Evolutionary conservation across 2,888 invertebrate species (phyloP), one percentile per base, ranked within the genome.

Genomic region (Alviniconcha strummeri): DNA sequence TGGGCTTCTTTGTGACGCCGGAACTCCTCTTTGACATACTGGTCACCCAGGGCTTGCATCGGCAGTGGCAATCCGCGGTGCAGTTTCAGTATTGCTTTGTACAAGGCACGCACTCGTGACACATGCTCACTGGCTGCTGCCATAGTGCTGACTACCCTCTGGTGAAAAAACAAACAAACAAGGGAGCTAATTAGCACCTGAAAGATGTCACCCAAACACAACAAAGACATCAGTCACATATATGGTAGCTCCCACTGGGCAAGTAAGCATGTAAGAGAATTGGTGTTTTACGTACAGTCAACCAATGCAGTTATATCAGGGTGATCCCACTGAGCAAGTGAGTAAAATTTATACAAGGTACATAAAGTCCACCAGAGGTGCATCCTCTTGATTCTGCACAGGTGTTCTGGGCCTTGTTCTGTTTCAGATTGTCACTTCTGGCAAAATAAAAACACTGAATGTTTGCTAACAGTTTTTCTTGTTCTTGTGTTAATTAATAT

Each of bases 11-110:
- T 96, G 93, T 98, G 98, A 77, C 97, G 94, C 91, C 96, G 96
- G 93, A 98, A 98, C 94, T 98, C 97, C 88, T 97, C 97, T 86
- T 95, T 95, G 0, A 96, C 96, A 91, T 97, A 97, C 90, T 95
- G 95, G 90, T 97, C 96, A 0, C 97, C 97, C 57, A 97, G 92
- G 5, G 95, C 94, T 80, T 95, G 95, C 67, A 97, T 93, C 88
- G 96, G 96, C 0, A 94, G 90, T 0, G 97, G 97, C 77, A 97
- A 92, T 4, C 96, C 96, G 85, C 96, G 95, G 91, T 97, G 97
- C 56, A 97, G 94, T 85, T 96, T 95, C 85, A 97, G 95, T 90
- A 97, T 96, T 1, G 96, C 95, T 94, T 97, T 97, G 92, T 97
- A 97, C 11, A 97, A 93, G 57, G 95, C 94, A 78, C 96, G 94